Evolutionary conservation across 2,797 vertebrate species (phyloP).

Genomic region (Nyctalus aviator): DNA sequence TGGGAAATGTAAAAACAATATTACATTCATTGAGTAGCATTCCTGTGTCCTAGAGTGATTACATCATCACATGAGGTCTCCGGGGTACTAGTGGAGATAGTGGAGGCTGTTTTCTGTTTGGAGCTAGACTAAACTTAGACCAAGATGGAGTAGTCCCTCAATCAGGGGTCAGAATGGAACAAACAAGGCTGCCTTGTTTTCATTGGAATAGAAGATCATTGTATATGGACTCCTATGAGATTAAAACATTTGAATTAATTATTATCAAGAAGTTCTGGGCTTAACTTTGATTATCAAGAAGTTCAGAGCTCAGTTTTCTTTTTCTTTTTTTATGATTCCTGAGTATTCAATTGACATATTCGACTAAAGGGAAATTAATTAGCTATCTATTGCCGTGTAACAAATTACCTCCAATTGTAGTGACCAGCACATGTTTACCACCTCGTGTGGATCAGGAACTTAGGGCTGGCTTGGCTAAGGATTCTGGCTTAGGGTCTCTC

Average conservation of each 20-base stretch:
- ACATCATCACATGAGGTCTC: not conserved
- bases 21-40: not conserved
- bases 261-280: not conserved
- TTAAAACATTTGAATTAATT: not conserved
- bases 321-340: not conserved
- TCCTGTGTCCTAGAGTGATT: not conserved
- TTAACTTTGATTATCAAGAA: not conserved
- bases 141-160: not conserved
- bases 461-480: not conserved
- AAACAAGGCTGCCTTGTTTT: not conserved
- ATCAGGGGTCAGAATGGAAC: not conserved
- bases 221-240: not conserved
- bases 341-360: not conserved
- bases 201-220: not conserved
- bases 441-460: not conserved
- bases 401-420: not conserved
- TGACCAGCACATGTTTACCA: not conserved
- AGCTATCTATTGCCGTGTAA: not conserved
- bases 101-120: not conserved
- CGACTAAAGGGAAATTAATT: not conserved
- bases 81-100: not conserved
- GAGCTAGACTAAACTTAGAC: not conserved
- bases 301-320: not conserved
- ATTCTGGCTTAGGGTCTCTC: not conserved
- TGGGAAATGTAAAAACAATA: not conserved